A percentile compares a stretch with the other conserved stretches of the same genome.
Conservation (phyloP, 2,797 vertebrate species). For the Pempheris klunzingeri region DNA sequence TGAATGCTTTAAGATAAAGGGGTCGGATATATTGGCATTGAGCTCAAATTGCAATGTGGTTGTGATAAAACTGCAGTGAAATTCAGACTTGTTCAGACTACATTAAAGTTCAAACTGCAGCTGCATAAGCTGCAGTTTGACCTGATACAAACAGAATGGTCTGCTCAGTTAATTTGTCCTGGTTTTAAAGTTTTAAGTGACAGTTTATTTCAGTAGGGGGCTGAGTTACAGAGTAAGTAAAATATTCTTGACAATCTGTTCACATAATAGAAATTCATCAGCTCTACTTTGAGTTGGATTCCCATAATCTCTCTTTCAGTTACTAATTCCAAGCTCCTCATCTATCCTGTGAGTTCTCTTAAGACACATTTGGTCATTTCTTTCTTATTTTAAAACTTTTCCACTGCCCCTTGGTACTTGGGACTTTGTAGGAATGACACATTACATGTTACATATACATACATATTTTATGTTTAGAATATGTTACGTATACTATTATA, state of each 20-base stretch:
- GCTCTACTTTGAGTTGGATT: neutral
- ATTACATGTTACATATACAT: too few species aligned
- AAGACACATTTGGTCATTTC: neutral
- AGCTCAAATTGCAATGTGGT: slow-evolving; percentile 6
- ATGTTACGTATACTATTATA: too few species aligned
- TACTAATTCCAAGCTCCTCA: neutral
- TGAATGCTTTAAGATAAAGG: neutral
- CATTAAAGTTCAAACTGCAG: neutral
- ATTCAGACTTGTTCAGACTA: neutral
- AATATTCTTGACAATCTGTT: neutral
- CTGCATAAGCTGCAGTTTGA: neutral
- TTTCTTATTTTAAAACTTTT: neutral
- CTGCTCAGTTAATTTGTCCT: neutral
- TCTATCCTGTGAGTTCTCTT: neutral
- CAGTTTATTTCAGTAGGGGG: neutral
- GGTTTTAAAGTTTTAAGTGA: neutral
- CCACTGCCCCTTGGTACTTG: neutral
- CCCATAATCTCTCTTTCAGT: neutral
- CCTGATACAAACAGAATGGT: neutral
- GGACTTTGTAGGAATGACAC: neutral
- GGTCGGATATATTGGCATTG: neutral
- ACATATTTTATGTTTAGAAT: too few species aligned
- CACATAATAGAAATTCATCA: neutral
- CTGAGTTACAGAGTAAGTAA: neutral
- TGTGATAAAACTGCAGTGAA: neutral